Conservation (phyloP, 2,888 invertebrate species). For the Eurytoma californica region DNA sequence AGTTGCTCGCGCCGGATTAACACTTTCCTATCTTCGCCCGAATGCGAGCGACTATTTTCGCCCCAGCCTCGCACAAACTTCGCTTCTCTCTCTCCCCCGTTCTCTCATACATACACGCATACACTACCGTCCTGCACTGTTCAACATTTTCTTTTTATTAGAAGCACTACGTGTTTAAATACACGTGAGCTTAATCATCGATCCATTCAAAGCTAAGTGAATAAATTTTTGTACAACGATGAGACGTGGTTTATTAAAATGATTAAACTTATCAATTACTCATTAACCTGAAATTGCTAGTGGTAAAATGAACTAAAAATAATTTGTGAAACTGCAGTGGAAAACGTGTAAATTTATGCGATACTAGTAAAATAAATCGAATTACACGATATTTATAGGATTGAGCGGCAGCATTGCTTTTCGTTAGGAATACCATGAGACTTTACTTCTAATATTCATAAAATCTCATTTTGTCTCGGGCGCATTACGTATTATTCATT, state of each 20-base stretch:
- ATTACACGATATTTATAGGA: not conserved
- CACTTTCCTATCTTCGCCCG: constrained; percentile 76
- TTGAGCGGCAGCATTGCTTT: not conserved
- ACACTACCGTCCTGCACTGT: constrained; percentile 1
- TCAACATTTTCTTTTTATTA: constrained; percentile 6
- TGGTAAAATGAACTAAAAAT: no score
- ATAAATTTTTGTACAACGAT: no score
- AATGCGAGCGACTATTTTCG: constrained; percentile 65
- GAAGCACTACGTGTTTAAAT: no score
- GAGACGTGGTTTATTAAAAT: no score
- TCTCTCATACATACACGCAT: constrained; percentile 15
- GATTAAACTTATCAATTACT: no score
- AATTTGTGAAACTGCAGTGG: no score
- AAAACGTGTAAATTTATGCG: no score
- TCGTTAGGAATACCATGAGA: constrained; percentile 3
- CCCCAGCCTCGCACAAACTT: constrained; percentile 59
- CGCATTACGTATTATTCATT: constrained; percentile 37
- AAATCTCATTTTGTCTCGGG: constrained; percentile 29
- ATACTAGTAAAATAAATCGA: no score
- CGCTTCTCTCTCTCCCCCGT: constrained; percentile 51
- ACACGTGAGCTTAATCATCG: no score
- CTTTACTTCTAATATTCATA: constrained; percentile 48
- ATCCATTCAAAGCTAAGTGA: no score
- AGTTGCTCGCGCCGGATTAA: constrained; percentile 78
- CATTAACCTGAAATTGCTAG: no score